Percentiles rank a stretch among this genome's conserved stretches.
Conservation (phyloP, 2,888 invertebrate species). For the Pyrrhia umbra region DNA sequence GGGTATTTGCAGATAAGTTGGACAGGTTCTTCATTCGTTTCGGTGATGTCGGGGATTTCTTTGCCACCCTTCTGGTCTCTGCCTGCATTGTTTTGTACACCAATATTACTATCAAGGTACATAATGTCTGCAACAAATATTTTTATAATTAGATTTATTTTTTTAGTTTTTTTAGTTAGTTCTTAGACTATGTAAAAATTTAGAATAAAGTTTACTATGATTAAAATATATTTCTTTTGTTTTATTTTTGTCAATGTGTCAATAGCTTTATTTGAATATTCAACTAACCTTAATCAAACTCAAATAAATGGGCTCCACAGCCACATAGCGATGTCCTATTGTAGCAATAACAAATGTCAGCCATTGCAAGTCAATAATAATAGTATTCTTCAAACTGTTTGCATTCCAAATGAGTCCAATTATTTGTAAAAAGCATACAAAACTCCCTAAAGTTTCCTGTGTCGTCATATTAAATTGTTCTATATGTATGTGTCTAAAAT, state of each 20-base stretch:
- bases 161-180: slow-evolving; percentile 2
- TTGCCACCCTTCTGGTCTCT: slow-evolving; percentile 59
- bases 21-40: slow-evolving; percentile 77
- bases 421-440: slow-evolving; percentile 83
- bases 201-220: slow-evolving; percentile 25
- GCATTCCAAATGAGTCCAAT: slow-evolving; percentile 81
- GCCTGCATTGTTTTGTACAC: slow-evolving; percentile 77
- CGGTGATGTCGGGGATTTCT: slow-evolving; percentile 67
- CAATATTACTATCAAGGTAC: slow-evolving; percentile 75
- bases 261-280: background rate
- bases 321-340: slow-evolving; percentile 70
- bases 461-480: slow-evolving; percentile 73
- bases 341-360: slow-evolving; percentile 78
- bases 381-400: slow-evolving; percentile 78
- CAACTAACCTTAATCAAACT: slow-evolving; percentile 81
- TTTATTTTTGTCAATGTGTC: background rate
- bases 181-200: slow-evolving; percentile 1
- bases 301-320: slow-evolving; percentile 71
- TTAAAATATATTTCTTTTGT: background rate
- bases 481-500: slow-evolving; percentile 70
- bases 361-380: slow-evolving; percentile 83
- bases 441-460: slow-evolving; percentile 80
- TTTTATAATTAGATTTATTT: slow-evolving; percentile 11
- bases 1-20: slow-evolving; percentile 69
- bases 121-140: slow-evolving; percentile 79